A percentile compares a stretch with the other conserved stretches of the same genome.
Evolutionary conservation across 1,140 invertebrate genomes (phyloP).

Genomic region (Colletes latitarsis): DNA sequence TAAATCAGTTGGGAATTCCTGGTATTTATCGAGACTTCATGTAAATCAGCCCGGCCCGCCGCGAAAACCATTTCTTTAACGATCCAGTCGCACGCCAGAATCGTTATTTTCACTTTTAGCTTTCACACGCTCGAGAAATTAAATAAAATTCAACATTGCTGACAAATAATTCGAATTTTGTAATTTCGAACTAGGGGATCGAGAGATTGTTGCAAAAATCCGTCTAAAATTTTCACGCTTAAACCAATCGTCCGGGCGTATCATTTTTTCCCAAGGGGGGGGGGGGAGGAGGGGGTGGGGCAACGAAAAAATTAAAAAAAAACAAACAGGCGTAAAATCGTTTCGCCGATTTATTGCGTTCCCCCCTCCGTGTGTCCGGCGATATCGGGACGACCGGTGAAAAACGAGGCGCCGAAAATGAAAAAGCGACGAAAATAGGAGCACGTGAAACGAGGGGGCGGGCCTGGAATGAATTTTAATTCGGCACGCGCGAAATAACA

Average conservation of each 20-base stretch:
- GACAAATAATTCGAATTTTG: no score
- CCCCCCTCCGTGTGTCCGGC: background rate
- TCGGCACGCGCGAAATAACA: constrained; percentile 68
- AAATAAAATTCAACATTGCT: no score
- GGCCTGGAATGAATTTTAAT: constrained; percentile 56
- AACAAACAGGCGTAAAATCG: constrained; percentile 14
- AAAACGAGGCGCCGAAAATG: constrained; percentile 59
- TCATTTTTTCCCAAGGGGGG: no score
- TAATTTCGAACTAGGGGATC: no score
- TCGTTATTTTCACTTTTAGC: background rate
- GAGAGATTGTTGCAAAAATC: no score
- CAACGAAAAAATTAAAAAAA: constrained; percentile 16
- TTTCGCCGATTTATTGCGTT: constrained; percentile 37
- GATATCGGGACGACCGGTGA: constrained; percentile 31
- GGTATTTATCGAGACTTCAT: constrained; percentile 70
- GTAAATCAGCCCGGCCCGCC: constrained; percentile 59
- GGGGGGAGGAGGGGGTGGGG: no score
- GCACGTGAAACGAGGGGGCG: constrained; percentile 9
- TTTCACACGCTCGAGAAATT: no score
- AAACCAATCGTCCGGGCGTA: no score
- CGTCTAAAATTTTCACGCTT: no score
- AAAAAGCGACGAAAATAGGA: constrained; percentile 54
- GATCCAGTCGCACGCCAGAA: constrained; percentile 11
- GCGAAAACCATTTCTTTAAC: constrained; percentile 10
- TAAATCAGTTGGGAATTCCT: constrained; percentile 70